Evolutionary conservation across 2,888 invertebrate genomes (phyloP), one percentile per base, ranked within the genome.

Genomic region (Cheilosia urbana): DNA sequence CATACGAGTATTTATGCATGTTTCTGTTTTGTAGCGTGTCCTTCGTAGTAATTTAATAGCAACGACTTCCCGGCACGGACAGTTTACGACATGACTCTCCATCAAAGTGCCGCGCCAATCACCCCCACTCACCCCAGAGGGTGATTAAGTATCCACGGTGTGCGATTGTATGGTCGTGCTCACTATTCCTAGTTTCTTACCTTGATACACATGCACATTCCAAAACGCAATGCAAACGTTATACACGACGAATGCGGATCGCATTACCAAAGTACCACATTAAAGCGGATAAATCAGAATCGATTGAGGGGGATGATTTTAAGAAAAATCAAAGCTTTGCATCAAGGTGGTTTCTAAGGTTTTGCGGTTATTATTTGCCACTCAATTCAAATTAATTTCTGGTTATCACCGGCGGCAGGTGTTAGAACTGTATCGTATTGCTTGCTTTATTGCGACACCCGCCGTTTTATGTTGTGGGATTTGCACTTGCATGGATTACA

Each of bases 31-130:
- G 49, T 58, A 40, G 65, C 34, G 15, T 76, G 66, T 77, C 77
- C 69, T 68, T 77, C 68, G 62, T 60, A 45, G 34, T 77, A 68
- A 77, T 62, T 77, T 62, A 62, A 77, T 77, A 77, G 45, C 60
- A 68, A 69, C 62, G 69, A 53, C 62, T 77, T 77, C 53, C 60
- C 55, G 62, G 21, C 76, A 76, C 60, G 68, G 60, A 68, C 40
- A 30, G n/a, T 57, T 40, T 65, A 75, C 47, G 55, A 57, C 65
- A 47, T 55, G 63, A 65, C 21, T 42, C 34, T 40, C 65, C 37
- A n/a, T 73, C 37, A 19, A 49, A 71, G 15, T 63, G 30, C 13
- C 19, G 24, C 24, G 21, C 21, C 34, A 71, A 6, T 19, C 30
- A 57, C 11, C n/a, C 40, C 30, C 30, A 0, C 9, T 9, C 30